phyloP scores from a whole-genome alignment of 2,113 vertebrate genomes.

The Aptenodytes forsteri region DNA sequence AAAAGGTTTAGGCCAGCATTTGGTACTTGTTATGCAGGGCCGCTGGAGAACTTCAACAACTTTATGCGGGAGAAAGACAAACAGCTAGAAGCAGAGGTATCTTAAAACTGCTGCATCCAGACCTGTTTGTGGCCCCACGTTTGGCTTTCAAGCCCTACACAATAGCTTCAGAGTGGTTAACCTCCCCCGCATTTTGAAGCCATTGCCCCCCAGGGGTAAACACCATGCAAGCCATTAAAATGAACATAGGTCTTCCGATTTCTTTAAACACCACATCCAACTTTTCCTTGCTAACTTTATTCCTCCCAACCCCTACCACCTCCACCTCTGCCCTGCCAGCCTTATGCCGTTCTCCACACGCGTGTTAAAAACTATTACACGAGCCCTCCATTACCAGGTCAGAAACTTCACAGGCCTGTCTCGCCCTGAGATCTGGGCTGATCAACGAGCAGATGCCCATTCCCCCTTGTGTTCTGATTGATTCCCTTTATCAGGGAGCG shows the following conservation, averaged over 20 bases:
- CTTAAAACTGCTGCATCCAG: neutral
- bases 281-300: neutral
- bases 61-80: neutral
- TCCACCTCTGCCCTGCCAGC: neutral
- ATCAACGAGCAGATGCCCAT: neutral
- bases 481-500: accelerated
- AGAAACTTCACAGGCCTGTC: neutral
- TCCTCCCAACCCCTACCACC: neutral
- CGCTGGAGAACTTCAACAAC: accelerated
- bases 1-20: neutral
- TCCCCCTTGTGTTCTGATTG: accelerated
- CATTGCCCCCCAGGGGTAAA: too few relatives aligned
- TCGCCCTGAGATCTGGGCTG: accelerated
- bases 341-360: accelerated
- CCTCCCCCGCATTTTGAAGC: accelerated
- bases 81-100: neutral
- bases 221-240: neutral
- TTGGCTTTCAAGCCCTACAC: neutral
- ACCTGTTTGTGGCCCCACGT: too few relatives aligned
- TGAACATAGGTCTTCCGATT: accelerated
- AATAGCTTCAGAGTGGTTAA: neutral
- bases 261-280: neutral
- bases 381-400: too few relatives aligned
- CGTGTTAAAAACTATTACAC: neutral
- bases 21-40: neutral